A percentile compares a stretch with the other conserved stretches of the same genome.
Evolutionary conservation across 2,797 vertebrate genomes (phyloP).

Genomic region (Sebastes flavidus): DNA sequence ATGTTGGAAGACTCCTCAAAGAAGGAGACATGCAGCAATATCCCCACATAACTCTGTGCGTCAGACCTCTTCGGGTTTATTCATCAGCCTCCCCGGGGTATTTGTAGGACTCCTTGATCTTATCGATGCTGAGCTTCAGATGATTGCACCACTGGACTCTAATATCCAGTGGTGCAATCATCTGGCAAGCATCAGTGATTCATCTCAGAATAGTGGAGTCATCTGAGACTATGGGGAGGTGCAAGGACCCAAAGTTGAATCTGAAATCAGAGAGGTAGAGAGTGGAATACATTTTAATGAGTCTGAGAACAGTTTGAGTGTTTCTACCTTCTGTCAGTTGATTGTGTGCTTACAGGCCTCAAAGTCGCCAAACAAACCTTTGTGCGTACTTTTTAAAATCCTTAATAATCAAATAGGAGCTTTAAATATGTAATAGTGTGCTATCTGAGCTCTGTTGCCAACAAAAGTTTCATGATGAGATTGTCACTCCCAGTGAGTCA

Average conservation of each 20-base stretch:
- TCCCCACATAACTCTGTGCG: not conserved
- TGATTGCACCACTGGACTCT: not conserved
- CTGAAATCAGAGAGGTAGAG: not conserved
- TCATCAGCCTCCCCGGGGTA: not conserved
- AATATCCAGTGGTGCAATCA: not conserved
- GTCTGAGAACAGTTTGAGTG: not conserved
- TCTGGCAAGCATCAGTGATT: not conserved
- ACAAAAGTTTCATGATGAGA: constrained; percentile 24
- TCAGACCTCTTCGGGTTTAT: not conserved
- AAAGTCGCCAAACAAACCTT: not conserved
- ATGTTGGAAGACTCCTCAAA: not conserved
- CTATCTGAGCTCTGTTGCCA: not conserved
- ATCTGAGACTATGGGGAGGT: not conserved
- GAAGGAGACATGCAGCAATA: not conserved
- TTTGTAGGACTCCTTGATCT: not conserved
- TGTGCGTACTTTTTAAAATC: not conserved
- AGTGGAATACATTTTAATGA: not conserved
- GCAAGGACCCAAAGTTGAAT: not conserved
- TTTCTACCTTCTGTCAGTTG: not conserved
- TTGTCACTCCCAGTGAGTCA: constrained; percentile 2
- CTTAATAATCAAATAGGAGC: not conserved
- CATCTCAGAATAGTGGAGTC: not conserved
- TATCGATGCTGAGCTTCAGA: not conserved
- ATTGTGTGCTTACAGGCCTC: too few species aligned
- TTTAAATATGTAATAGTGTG: not conserved